phyloP scores from a whole-genome alignment of 2,113 vertebrate species.

The Phaethon lepturus region DNA sequence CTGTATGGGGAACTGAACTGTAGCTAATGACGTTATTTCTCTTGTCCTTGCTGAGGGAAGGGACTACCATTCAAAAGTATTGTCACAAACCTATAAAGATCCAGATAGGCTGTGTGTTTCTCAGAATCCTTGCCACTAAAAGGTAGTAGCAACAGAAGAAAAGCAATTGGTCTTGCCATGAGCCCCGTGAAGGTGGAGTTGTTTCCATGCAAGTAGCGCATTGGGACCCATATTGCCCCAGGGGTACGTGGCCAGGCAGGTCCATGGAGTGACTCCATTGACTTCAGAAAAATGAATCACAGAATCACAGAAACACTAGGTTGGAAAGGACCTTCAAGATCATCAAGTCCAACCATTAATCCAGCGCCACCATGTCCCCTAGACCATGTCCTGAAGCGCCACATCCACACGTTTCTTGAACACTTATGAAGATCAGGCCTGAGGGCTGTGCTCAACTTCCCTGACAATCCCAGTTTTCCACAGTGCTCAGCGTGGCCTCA shows the following conservation, averaged over 20 bases:
- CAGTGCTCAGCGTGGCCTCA: accelerated
- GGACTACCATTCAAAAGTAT: not conserved
- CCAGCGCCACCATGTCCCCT: no score
- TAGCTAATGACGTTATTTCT: not conserved
- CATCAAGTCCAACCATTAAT: no score
- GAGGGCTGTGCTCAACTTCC: not conserved
- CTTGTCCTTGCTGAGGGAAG: not conserved
- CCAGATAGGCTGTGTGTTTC: not conserved
- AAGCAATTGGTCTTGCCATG: not conserved
- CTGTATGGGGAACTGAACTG: not conserved
- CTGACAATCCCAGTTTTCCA: not conserved
- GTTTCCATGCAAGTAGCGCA: not conserved
- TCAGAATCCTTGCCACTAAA: not conserved
- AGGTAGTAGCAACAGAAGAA: not conserved
- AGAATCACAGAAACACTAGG: no score
- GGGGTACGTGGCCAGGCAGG: not conserved
- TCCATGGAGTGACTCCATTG: not conserved
- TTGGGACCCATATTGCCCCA: not conserved
- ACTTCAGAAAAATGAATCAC: not conserved
- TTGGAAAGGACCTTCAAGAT: no score
- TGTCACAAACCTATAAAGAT: not conserved
- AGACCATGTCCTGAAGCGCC: no score
- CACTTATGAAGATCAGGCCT: not conserved
- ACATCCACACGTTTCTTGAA: no score
- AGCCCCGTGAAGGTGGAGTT: not conserved